Base-by-base conservation (phyloP, 2,888 invertebrate species). In the Drosophila pullipes region DNA sequence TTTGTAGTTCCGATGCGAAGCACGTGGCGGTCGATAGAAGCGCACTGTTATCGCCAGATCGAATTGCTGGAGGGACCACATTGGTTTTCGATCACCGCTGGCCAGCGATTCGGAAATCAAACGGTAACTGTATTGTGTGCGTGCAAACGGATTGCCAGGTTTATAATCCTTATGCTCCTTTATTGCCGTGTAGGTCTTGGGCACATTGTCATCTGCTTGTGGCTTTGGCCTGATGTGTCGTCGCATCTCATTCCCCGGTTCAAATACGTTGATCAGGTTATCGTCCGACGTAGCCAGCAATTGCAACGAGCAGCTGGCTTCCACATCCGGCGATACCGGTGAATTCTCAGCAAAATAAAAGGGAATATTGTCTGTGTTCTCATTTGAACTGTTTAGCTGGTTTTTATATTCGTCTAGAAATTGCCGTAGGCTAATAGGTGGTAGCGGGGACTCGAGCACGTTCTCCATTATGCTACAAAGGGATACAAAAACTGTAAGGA, bases 1-100 rank as follows among this genome's bases (percentile, higher is more conserved):
- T 22, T 83, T 83, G 3, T 79, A 85, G 16, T 89, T 83, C 9
- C 85, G 74, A 41, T 90, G 89, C 1, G 81, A 69, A 39, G 94
- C 95, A 5, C 87, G 76, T 50, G 94, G 94, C 3, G 95, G 95
- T 33, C 93, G 87, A 80, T 95, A 95, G n/a, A 95, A 82, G 35
- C 94, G 93, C 25, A 95, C 81, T 9, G 89, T 93, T 18, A 95
- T 76, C 28, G 94, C 78, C 6, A 94, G 81, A 61, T 95, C 82
- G 39, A 80, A 76, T 11, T 68, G 52, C 0, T 49, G 44, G 0
- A 53, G 9, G 1, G 47, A 18, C 11, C n/a, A 37, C n/a, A 44
- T 39, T 22, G 30, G 41, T 3, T 10, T 18, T 6, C 37, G 16
- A 10, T 50, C 63, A 3, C 7, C 39, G 1, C 54, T 41, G 1